Conservation (phyloP, 2,888 invertebrate species). For the Clepsis dumicolana region DNA sequence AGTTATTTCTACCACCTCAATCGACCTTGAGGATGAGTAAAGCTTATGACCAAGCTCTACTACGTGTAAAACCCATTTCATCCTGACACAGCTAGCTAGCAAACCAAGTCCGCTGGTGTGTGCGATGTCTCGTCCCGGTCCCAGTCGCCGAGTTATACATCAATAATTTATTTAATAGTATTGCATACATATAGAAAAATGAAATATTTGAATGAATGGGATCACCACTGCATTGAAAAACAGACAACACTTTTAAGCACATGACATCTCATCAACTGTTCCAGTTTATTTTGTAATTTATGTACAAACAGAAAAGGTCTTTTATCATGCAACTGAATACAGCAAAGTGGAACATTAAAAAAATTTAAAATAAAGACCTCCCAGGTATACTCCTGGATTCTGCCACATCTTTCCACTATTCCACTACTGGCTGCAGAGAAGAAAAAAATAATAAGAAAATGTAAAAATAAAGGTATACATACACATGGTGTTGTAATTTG, state of each 20-base stretch:
- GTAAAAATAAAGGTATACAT: slow-evolving; percentile 64
- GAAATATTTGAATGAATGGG: not conserved
- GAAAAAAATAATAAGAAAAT: slow-evolving; percentile 52
- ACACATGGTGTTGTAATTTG: slow-evolving; percentile 84
- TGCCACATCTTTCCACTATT: slow-evolving; percentile 71
- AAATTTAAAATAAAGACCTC: slow-evolving; percentile 66
- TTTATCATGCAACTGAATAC: slow-evolving; percentile 26
- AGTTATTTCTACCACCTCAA: too few relatives aligned
- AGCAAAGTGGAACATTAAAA: slow-evolving; percentile 45
- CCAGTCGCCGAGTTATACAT: too few relatives aligned
- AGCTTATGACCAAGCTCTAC: too few relatives aligned
- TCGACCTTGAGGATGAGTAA: too few relatives aligned
- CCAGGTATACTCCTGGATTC: slow-evolving; percentile 79
- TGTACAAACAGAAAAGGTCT: not conserved
- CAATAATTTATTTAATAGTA: too few relatives aligned
- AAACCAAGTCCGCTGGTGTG: too few relatives aligned
- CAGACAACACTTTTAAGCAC: not conserved
- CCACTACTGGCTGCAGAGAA: slow-evolving; percentile 63
- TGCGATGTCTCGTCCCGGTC: too few relatives aligned
- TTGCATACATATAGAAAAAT: too few relatives aligned
- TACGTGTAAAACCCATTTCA: too few relatives aligned
- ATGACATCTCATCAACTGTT: not conserved
- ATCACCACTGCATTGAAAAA: not conserved
- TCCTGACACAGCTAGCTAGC: too few relatives aligned
- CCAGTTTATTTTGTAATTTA: not conserved